phyloP scores from a whole-genome alignment of 2,797 vertebrate genomes.

The Mus spretus region DNA sequence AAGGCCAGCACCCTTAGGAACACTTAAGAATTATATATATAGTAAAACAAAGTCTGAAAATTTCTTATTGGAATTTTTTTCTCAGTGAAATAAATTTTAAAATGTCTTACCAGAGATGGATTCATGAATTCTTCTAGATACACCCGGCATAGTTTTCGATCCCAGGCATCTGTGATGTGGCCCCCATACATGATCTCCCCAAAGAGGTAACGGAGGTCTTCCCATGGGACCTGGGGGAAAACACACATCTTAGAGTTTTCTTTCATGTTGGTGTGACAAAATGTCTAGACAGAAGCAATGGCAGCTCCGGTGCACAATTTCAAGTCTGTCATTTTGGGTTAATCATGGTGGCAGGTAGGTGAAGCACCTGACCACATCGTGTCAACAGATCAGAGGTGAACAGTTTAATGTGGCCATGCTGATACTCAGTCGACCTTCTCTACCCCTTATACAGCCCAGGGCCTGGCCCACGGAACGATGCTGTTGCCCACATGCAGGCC shows the following conservation, averaged over 20 bases:
- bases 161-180: slow-evolving; percentile 92
- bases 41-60: background rate
- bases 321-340: background rate
- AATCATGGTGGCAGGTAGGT: background rate
- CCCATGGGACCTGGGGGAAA: slow-evolving; percentile 89
- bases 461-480: accelerated
- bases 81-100: background rate
- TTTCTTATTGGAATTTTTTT: slow-evolving; percentile 12
- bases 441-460: background rate
- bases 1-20: background rate
- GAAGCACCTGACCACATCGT: background rate
- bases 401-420: background rate
- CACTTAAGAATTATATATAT: background rate
- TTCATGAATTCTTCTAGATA: slow-evolving; percentile 93
- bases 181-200: slow-evolving; percentile 93
- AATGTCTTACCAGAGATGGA: slow-evolving; percentile 90
- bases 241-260: background rate
- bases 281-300: background rate
- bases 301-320: background rate
- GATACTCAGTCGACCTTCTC: background rate
- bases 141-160: slow-evolving; percentile 90
- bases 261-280: background rate
- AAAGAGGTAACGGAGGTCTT: slow-evolving; percentile 92
- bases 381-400: background rate
- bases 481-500: background rate